Conservation (phyloP, 2,888 invertebrate species). For the Orchesellides sinensis region DNA sequence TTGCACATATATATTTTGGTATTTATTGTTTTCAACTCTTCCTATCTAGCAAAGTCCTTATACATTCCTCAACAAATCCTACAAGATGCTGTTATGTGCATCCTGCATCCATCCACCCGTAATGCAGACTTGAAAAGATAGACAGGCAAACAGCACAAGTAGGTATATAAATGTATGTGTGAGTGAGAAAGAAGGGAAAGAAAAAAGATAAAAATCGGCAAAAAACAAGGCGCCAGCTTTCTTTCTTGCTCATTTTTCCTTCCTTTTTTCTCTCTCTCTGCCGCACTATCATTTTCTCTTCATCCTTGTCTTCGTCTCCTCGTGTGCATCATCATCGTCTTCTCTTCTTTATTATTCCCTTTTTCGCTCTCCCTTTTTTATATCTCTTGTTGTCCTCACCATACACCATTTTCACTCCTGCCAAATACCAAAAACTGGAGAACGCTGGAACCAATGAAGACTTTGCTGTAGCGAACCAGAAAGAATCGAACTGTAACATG, state of each 20-base stretch:
- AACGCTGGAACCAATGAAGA: constrained; percentile 19
- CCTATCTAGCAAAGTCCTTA: no score
- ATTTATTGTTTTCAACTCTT: no score
- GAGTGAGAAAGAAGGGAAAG: constrained; percentile 8
- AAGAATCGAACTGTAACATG: background rate
- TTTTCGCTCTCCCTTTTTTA: constrained; percentile 4
- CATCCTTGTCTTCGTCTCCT: constrained; percentile 15
- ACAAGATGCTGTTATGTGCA: no score
- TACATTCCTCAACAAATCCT: no score
- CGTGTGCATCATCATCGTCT: constrained; percentile 46
- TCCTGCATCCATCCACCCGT: no score
- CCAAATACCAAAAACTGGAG: no score
- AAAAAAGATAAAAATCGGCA: constrained; percentile 54
- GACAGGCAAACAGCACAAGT: background rate
- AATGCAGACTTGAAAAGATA: constrained; percentile 36
- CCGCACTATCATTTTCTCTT: constrained; percentile 45
- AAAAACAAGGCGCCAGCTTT: constrained; percentile 74
- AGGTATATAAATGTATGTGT: no score
- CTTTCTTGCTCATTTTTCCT: constrained; percentile 50
- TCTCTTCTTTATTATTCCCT: constrained; percentile 28
- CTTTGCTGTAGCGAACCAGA: background rate
- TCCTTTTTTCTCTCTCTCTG: constrained; percentile 20
- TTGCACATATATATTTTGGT: no score
- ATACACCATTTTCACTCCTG: no score
- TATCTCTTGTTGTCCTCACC: constrained; percentile 21